Base-by-base conservation (phyloP, 2,888 invertebrate genomes). In the Pandemis heparana region DNA sequence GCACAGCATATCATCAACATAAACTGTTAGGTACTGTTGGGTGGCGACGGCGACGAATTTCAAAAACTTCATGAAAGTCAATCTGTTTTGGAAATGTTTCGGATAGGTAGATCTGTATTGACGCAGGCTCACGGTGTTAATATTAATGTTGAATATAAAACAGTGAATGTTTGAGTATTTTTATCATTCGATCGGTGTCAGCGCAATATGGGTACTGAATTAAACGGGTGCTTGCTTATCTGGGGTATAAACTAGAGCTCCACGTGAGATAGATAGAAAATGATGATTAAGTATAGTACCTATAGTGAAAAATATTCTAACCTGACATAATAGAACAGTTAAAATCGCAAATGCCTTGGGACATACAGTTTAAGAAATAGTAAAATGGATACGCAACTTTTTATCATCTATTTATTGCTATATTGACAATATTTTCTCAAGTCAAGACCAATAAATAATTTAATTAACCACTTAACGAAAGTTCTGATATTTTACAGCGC, bases 131-230 rank as follows among this genome's bases (percentile, higher is more conserved):
- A 76, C 84, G 79, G 80, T 79, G 88, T 94, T 92, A 94, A 94
- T 94, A 94, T 94, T 92, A 85, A 94, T 94, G 88, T 82, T 68
- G 94, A 92, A 94, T 94, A 91, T 92, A 92, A 89, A 93, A 76
- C 84, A 87, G 88, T 51, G 14, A n/a, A 60, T 46, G 72, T 76
- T 73, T 48, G 43, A n/a, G 38, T 41, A 32, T 43, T 65, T 48
- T 75, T 74, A 71, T 67, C 74, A 75, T 16, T 48, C 53, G 60
- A 67, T 66, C 63, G 38, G 62, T 67, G 67, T 46, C 76, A 76
- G 72, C 74, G 48, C 51, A 75, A 77, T 75, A 77, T 80, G 80
- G 79, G 76, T 78, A 71, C 76, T 81, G 78, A 80, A 81, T 82
- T 78, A 71, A 77, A 74, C 78, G 60, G 10, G 23, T 18, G 23